phyloP scores from a whole-genome alignment of 2,888 invertebrate genomes.

The Andrena haemorrhoa region DNA sequence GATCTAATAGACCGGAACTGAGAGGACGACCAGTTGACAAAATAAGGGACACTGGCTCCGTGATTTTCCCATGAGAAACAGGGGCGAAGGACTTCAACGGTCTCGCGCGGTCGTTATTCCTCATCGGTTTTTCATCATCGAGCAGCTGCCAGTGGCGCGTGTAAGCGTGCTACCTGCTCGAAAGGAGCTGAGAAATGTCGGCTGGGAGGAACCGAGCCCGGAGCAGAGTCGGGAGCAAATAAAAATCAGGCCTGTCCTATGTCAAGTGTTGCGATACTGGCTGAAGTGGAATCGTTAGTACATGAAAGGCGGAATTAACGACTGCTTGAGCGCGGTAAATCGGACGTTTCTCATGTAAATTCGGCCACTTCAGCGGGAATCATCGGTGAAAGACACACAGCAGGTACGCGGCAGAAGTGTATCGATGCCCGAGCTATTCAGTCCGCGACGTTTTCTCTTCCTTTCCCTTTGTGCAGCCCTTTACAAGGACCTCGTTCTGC shows the following conservation, averaged over 20 bases:
- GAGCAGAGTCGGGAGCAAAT: conserved; percentile 33
- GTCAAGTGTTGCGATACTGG: conserved; percentile 26
- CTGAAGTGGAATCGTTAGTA: conserved; percentile 51
- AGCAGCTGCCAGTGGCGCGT: conserved; percentile 38
- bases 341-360: conserved; percentile 66
- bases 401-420: conserved; percentile 3
- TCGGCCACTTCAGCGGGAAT: conserved; percentile 30
- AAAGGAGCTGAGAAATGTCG: conserved; percentile 10
- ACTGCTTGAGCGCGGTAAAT: conserved; percentile 45
- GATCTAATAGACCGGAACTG: conserved; percentile 84
- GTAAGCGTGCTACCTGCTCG: conserved; percentile 32
- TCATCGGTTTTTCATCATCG: conserved; percentile 34
- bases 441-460: conserved; percentile 4
- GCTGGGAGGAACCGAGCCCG: conserved; percentile 8
- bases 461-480: not conserved
- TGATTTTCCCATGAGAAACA: conserved; percentile 63
- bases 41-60: conserved; percentile 35
- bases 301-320: conserved; percentile 42
- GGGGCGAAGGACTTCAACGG: conserved; percentile 38
- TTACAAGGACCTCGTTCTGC: not conserved
- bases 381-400: conserved; percentile 8
- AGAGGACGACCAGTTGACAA: conserved; percentile 80
- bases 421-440: conserved; percentile 14
- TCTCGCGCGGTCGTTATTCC: conserved; percentile 26
- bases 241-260: conserved; percentile 45